These are phyloP conservation scores for Xenentodon cancila DNA, from an alignment of 2,797 vertebrate genomes.

Conservation along the genomic window DNA sequence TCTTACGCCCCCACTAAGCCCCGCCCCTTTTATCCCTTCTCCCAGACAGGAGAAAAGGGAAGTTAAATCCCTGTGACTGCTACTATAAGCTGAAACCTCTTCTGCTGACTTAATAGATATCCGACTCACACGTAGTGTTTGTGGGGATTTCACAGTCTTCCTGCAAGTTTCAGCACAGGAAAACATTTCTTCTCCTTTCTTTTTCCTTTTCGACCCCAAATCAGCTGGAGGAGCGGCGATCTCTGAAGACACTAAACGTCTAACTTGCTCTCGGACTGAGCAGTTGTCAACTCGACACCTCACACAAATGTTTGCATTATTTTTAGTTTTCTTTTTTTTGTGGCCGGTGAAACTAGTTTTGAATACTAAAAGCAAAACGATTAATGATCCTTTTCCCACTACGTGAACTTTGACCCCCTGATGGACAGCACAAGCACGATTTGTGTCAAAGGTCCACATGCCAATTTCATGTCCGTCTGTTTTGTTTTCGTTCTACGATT, in stretches of 20 bases:
- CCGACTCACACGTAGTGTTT: background rate
- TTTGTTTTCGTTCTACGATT: slow-evolving; percentile 21
- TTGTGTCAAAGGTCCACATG: slow-evolving; percentile 84
- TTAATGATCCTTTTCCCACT: slow-evolving; percentile 4
- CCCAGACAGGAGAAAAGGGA: slow-evolving; percentile 36
- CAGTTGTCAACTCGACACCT: too few species aligned
- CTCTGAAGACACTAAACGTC: background rate
- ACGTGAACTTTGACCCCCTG: slow-evolving; percentile 38
- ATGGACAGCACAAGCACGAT: slow-evolving; percentile 79
- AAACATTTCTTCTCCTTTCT: too few species aligned
- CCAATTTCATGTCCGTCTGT: slow-evolving; percentile 74
- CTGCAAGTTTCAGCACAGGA: slow-evolving; percentile 44
- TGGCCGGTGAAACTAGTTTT: background rate
- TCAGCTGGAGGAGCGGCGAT: slow-evolving; percentile 2
- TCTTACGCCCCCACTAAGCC: slow-evolving; percentile 1
- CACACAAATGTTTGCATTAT: too few species aligned
- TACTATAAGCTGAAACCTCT: slow-evolving; percentile 3
- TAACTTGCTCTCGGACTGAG: background rate
- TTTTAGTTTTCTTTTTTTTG: too few species aligned
- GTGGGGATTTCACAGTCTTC: slow-evolving; percentile 41
- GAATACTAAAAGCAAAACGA: background rate
- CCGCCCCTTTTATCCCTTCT: background rate
- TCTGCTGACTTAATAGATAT: too few species aligned
- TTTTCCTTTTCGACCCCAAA: slow-evolving; percentile 11
- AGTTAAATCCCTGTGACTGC: slow-evolving; percentile 37